Evolutionary conservation across 2,797 vertebrate genomes (phyloP).

Genomic region (Cirrhinus mrigala): DNA sequence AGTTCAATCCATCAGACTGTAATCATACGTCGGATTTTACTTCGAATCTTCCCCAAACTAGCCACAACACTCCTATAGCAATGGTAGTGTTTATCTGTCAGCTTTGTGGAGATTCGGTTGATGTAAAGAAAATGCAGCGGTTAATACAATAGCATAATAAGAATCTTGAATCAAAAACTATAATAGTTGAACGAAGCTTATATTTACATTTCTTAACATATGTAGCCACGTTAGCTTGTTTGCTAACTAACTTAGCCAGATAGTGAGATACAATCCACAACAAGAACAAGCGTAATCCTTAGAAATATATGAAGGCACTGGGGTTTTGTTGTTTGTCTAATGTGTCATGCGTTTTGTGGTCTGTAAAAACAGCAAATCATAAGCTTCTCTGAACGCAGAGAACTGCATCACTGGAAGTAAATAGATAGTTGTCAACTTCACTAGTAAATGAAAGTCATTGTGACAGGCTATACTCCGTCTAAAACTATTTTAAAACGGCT

Average conservation of each 20-base stretch:
- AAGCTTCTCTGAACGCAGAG: not conserved
- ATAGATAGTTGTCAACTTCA: not conserved
- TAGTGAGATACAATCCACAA: not conserved
- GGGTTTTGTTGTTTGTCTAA: not conserved
- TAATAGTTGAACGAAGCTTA: not conserved
- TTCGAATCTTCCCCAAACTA: not conserved
- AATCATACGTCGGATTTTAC: slow-evolving; percentile 13
- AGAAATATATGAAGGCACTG: not conserved
- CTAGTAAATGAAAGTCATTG: not conserved
- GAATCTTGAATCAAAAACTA: not conserved
- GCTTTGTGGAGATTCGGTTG: not conserved
- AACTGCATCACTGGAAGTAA: not conserved
- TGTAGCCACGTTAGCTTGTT: slow-evolving; percentile 15
- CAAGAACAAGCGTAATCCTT: not conserved
- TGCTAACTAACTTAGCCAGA: slow-evolving; percentile 23
- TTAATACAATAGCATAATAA: not conserved
- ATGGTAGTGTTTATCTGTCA: not conserved
- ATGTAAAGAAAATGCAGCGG: not conserved
- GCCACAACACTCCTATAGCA: not conserved
- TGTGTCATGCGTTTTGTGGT: not conserved
- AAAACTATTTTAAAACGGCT: not conserved
- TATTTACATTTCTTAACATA: not conserved
- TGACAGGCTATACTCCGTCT: not conserved
- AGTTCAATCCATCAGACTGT: not conserved
- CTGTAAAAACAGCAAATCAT: not conserved